Base-by-base conservation (phyloP, 2,113 vertebrate species). In the Puffinus mauretanicus region DNA sequence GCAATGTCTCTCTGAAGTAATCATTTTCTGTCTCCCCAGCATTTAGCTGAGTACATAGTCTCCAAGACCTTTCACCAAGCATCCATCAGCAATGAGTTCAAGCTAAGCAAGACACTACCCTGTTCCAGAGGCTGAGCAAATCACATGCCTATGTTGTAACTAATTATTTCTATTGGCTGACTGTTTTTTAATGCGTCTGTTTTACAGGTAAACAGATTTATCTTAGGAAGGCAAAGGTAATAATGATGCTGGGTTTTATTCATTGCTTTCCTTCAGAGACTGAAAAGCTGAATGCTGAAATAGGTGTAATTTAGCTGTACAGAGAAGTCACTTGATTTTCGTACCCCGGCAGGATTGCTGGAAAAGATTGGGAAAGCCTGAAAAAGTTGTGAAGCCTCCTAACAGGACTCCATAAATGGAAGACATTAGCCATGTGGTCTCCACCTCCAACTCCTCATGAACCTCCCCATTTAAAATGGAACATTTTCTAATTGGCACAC, bases 191-290 rank as follows among this genome's bases (percentile, higher is more conserved):
- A 95, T 90, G 91, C 21, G 49, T 88, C 88, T 54, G 11, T 90
- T 96, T 96, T 94, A 82, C 96, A 97, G 94, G 95, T 96, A 96
- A 97, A 97, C 90, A 88, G 82, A 95, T 97, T 96, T 46, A 32
- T 97, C 94, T 96, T 94, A 55, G 67, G 84, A 90, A 95, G 73
- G 70, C 83, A 83, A 94, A 90, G 78, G 70, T 42, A 91, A 66
- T 91, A 91, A 91, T 30, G 54, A 66, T 65, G 40, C 15, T 84
- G 73, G 30, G 21, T 22, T 71, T 94, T 79, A 81, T 88, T 82
- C 54, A 12, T 79, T 84, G 61, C 83, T 17, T 69, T 72, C 65
- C 57, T 94, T 89, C 83, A 49, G 69, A 86, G 36, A n/a, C 34
- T 40, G 65, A 65, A 78, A 64, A 51, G 19, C 44, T 92, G 52